Evolutionary conservation across 2,113 vertebrate genomes (phyloP), one percentile per base, ranked within the genome.

Genomic region (Seriola aureovittata): DNA sequence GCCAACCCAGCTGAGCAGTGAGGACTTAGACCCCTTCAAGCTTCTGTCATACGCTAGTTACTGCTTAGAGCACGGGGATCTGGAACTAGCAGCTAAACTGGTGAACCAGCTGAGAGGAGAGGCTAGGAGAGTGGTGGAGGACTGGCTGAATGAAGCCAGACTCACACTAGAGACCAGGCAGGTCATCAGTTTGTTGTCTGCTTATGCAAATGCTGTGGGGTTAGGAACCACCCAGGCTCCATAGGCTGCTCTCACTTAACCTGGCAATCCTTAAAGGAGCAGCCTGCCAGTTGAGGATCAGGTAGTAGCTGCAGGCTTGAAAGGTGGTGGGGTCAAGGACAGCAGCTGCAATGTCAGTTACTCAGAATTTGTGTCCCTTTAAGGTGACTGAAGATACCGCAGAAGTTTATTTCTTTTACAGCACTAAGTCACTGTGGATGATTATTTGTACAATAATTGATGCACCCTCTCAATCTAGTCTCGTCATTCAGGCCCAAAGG

Each of bases 41-140:
- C 93, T 99, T 52, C 93, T 99, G 54, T 96, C 97, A 0, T 99
- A 98, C 0, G 98, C 98, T 1, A 96, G 96, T 7, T 99, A 97
- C 29, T 97, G 97, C 93, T 93, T 99, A 3, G 98, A 99, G 65
- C 98, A 95, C 0, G 98, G 98, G 1, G 97, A 99, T 19, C 94
- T 99, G 88, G 98, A 99, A 95, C 89, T 99, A 75, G 98, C 98
- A 0, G 98, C 98, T 0, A 99, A 99, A 80, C 95, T 99, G 59
- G 95, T 99, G 66, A 99, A 99, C 92, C 98, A 99, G 93, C 63
- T 99, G 64, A 94, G 93, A 59, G 98, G 98, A 1, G 98, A 99
- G 92, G 94, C 98, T 0, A 91, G 98, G 80, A 93, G 97, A 29
- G 98, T 99, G 89, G 97, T 96, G 0, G 96, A 97, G 62, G 98